Evolutionary conservation across 2,113 vertebrate genomes (phyloP), one percentile per base, ranked within the genome.

Genomic region (Rhizomys pruinosus): DNA sequence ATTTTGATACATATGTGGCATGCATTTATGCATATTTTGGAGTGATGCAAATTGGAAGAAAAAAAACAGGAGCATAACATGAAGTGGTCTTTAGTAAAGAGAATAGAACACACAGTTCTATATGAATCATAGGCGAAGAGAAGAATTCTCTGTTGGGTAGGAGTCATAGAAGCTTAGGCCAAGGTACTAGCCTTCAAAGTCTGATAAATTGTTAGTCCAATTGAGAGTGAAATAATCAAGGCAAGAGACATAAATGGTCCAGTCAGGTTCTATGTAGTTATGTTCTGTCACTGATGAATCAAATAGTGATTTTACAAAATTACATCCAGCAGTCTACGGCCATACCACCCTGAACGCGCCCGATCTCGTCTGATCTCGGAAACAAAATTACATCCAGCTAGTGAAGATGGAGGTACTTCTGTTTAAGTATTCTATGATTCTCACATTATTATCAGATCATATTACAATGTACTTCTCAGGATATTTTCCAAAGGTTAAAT

Each of bases 31-130:
- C n/a, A n/a, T n/a, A n/a, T n/a, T n/a, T n/a, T n/a, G n/a, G n/a
- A n/a, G n/a, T n/a, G n/a, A n/a, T n/a, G n/a, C n/a, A n/a, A n/a
- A n/a, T n/a, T n/a, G n/a, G n/a, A n/a, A n/a, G n/a, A n/a, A n/a
- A n/a, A 32, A 86, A 93, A 79, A 71, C 19, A 73, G n/a, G 42
- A 92, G 63, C 32, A 27, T 57, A 87, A 89, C 42, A 73, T 13
- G 39, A 87, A 9, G 19, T 74, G 11, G n/a, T 88, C 44, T 92
- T 42, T 91, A 15, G 12, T n/a, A 25, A 27, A 64, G 25, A 78
- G 64, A 92, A 85, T 0, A 55, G 4, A 84, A 4, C 9, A 78
- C n/a, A 74, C 11, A 72, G 12, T 91, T 89, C 64, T 69, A 71
- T 12, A 17, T 39, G 61, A 23, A 64, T 3, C 37, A 39, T 72